Evolutionary conservation across 1,140 invertebrate species (phyloP).

Genomic region (Spodoptera litura): DNA sequence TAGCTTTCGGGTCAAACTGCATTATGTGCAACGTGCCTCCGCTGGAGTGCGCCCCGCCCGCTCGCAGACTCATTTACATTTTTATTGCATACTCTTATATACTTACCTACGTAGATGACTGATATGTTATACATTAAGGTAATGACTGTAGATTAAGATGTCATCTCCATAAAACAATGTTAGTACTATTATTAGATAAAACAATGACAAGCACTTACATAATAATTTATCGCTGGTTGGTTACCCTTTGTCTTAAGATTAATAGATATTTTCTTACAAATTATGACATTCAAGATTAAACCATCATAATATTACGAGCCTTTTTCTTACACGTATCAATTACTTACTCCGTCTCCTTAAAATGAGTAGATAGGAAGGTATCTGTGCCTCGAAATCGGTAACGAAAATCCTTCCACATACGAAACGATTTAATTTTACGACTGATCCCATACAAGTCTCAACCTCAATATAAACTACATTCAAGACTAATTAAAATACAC

Average conservation of each 20-base stretch:
- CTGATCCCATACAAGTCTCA: background rate
- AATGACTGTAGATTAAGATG: background rate
- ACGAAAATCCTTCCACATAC: background rate
- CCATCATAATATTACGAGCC: no score
- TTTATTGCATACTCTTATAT: constrained; percentile 33
- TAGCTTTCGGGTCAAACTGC: constrained; percentile 30
- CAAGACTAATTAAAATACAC: constrained; percentile 30
- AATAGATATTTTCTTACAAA: no score
- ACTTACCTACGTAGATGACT: background rate
- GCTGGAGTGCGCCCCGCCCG: constrained; percentile 16
- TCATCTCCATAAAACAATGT: background rate
- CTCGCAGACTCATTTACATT: constrained; percentile 31
- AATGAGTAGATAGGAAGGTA: no score
- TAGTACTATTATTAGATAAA: background rate
- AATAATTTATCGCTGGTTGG: background rate
- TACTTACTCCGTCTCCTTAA: no score
- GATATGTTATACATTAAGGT: background rate
- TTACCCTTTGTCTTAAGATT: background rate
- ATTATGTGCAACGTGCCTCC: constrained; percentile 33
- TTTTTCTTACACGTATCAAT: no score
- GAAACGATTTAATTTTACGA: constrained; percentile 12
- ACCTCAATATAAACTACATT: background rate
- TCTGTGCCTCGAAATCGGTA: background rate
- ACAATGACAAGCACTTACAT: no score
- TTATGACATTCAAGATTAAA: no score